Conservation (phyloP, 2,113 vertebrate genomes). For the Pimephales promelas region DNA sequence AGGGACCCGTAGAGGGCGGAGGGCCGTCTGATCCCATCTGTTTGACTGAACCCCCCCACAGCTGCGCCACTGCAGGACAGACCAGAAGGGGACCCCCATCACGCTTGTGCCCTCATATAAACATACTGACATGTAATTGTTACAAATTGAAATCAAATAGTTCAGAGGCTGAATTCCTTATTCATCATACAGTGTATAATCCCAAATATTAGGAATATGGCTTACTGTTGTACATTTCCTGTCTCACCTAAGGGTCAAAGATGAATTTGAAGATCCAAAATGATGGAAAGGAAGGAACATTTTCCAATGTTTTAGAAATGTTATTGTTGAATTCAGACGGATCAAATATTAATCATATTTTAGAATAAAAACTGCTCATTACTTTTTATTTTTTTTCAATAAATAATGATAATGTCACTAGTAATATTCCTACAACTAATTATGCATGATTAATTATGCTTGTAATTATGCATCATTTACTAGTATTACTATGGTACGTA, state of each 20-base stretch:
- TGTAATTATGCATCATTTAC: too few relatives aligned
- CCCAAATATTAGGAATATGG: neutral
- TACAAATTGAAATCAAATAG: neutral
- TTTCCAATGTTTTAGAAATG: neutral
- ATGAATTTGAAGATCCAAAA: neutral
- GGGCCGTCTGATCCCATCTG: constrained; percentile 60
- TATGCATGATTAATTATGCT: too few relatives aligned
- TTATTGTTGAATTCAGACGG: neutral
- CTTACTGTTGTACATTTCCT: neutral
- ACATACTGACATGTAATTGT: constrained; percentile 16
- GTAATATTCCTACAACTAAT: too few relatives aligned
- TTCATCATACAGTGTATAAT: neutral
- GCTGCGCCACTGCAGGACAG: constrained; percentile 29
- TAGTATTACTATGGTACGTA: too few relatives aligned
- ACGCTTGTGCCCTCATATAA: neutral
- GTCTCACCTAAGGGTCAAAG: neutral
- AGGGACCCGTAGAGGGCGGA: constrained; percentile 34
- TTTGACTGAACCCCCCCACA: constrained; percentile 52
- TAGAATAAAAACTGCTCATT: neutral
- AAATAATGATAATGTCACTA: neutral
- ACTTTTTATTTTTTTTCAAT: neutral
- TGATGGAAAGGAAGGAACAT: neutral
- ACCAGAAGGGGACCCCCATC: constrained; percentile 5
- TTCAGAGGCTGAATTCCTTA: neutral
- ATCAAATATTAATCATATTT: neutral